Evolutionary conservation across 1,140 invertebrate genomes (phyloP), one percentile per base, ranked within the genome.

Genomic region (Drosophila nigromelanica): DNA sequence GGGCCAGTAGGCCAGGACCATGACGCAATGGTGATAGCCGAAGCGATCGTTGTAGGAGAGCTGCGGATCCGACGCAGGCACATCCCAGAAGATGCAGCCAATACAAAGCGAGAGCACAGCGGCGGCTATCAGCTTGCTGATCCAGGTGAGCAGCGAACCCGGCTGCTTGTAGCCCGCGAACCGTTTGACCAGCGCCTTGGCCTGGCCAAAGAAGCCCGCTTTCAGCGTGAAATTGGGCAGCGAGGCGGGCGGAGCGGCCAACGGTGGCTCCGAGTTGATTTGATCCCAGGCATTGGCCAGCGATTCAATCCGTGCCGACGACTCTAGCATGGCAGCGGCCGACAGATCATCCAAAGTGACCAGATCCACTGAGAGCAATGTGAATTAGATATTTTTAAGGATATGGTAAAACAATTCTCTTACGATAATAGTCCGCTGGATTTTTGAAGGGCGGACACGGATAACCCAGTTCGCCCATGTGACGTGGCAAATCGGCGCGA

Each of bases 381-480:
- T 7, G 0, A 30, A 12, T 52, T 18, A 21, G 3, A 45, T 50
- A 24, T 7, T 3, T 15, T 12, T n/a, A 10, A 5, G 2, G 1
- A n/a, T 3, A 7, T 5, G 39, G 10, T 10, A 2, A 11, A 5
- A 1, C 4, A 0, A 1, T 42, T 12, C 75, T 95, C 95, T 95
- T 93, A 98, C 98, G 93, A 91, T 98, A 99, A 91, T 99, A 99
- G 93, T 99, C 98, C 1, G 97, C 98, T 48, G 98, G 98, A 92
- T 99, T 99, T 92, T 99, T 99, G 90, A 97, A 98, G 0, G 97
- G 95, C 11, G 98, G 98, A 93, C 98, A 99, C 0, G 98, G 97
- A 93, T 98, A 99, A 75, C 98, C 97, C 18, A 98, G 96, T 47
- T 97, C 95, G 2, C 97, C 96, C 92, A 99, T 99, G 93, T 99